Base-by-base conservation (phyloP, 2,797 vertebrate genomes). In the Cuculus canorus region DNA sequence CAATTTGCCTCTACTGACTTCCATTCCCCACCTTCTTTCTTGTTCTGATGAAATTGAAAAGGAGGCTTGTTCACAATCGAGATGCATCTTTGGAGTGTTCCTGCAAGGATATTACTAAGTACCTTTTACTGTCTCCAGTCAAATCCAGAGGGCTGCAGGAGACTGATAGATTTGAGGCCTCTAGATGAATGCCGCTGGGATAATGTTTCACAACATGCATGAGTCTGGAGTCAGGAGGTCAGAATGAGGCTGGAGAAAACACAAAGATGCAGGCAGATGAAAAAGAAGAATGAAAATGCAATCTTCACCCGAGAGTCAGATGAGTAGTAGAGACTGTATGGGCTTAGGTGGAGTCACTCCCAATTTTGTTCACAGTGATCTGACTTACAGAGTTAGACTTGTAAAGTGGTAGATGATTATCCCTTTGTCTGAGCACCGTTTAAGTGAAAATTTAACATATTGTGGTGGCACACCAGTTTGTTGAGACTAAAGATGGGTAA, bases 281-380 rank as follows among this genome's bases (percentile, higher is more conserved):
- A 63, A 33, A 27, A 60, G 21, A 2, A 80, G 23, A 37, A 47
- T 9, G n/a, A 43, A 23, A 41, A 68, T 12, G 9, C 2, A 15
- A 6, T 47, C 23, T 33, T 54, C 32, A 32, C 19, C 15, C 41
- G 25, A 83, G 19, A 12, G 4, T 70, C 37, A 57, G 10, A 17
- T 41, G 21, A 27, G 41, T 54, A 69, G 23, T 3, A 64, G 54
- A 76, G 33, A 54, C 17, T 25, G 4, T 32, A 35, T 19, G 4
- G 23, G 8, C 0, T 69, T 48, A 12, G 5, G 18, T 43, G 19
- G 25, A 65, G 19, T 22, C 2, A 1, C 4, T 50, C 13, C 5
- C 28, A 50, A 2, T 12, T 24, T 53, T 73, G 76, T 82, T 45
- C n/a, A 18, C 18, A 23, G 6, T 24, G 32, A 41, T 35, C 3